A percentile compares a stretch with the other conserved stretches of the same genome.
These are phyloP conservation scores for Pristionchus maxplancki DNA, from an alignment of 2,888 invertebrate species.

Conservation along the genomic window DNA sequence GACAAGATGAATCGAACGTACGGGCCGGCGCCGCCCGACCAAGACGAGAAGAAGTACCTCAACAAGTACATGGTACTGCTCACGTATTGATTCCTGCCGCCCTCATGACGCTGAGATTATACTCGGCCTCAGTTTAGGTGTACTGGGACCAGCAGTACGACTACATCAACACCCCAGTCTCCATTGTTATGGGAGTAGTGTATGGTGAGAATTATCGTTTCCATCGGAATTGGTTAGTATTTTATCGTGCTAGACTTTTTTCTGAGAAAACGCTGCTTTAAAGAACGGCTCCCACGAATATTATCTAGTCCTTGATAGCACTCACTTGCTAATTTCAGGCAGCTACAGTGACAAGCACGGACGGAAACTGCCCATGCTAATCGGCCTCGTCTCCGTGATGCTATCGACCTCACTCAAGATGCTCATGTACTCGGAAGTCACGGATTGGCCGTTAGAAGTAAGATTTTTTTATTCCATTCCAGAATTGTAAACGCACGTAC, in stretches of 20 bases:
- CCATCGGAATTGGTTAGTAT: background rate
- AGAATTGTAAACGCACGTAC: too few relatives aligned
- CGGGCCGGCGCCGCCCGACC: slow-evolving; percentile 58
- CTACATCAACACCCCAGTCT: slow-evolving; percentile 74
- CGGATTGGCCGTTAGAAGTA: slow-evolving; percentile 65
- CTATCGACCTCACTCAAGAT: slow-evolving; percentile 52
- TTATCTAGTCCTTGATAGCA: too few relatives aligned
- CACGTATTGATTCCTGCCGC: background rate
- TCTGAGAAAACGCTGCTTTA: too few relatives aligned
- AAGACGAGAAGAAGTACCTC: slow-evolving; percentile 46
- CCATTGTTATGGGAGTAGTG: slow-evolving; percentile 70
- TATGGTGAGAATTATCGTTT: slow-evolving; percentile 62
- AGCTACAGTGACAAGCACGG: slow-evolving; percentile 70
- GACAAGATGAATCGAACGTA: slow-evolving; percentile 70
- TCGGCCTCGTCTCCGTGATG: slow-evolving; percentile 57
- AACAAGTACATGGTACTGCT: slow-evolving; percentile 36
- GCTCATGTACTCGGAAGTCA: slow-evolving; percentile 66
- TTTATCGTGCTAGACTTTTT: too few relatives aligned
- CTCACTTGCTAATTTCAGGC: slow-evolving; percentile 61
- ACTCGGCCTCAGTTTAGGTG: slow-evolving; percentile 55
- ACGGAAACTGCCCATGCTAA: slow-evolving; percentile 66
- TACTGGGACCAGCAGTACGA: slow-evolving; percentile 74
- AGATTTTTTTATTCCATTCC: background rate
- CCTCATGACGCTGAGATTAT: slow-evolving; percentile 19
- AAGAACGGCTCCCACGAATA: too few relatives aligned